Evolutionary conservation across 1,140 invertebrate species (phyloP).

Genomic region (Drosophila rhopaloa): DNA sequence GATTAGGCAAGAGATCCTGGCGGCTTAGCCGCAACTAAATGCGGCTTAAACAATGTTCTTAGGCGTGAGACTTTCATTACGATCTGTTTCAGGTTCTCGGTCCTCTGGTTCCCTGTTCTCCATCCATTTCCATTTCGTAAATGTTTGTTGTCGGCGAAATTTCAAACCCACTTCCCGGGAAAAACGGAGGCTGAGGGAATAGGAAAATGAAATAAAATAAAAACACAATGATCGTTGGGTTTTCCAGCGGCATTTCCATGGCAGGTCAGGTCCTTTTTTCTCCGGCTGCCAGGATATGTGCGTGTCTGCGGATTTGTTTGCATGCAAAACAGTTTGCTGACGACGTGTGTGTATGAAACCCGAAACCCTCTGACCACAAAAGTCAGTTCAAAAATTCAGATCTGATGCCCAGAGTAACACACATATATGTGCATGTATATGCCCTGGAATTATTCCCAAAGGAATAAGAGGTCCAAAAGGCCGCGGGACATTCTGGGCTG

Average conservation of each 20-base stretch:
- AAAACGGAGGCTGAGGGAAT: slow-evolving; percentile 36
- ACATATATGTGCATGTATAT: background rate
- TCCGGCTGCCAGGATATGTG: slow-evolving; percentile 60
- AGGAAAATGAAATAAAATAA: slow-evolving; percentile 1
- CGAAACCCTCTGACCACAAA: slow-evolving; percentile 60
- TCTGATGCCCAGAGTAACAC: background rate
- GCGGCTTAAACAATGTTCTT: slow-evolving; percentile 73
- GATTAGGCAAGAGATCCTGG: slow-evolving; percentile 48
- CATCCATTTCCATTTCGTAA: background rate
- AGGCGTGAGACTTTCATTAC: slow-evolving; percentile 77
- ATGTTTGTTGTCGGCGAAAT: slow-evolving; percentile 58
- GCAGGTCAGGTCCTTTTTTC: slow-evolving; percentile 9
- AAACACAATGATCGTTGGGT: slow-evolving; percentile 39
- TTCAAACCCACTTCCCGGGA: slow-evolving; percentile 66
- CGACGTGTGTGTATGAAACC: slow-evolving; percentile 46
- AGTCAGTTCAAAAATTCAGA: slow-evolving; percentile 36
- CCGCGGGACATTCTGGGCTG: slow-evolving; percentile 55
- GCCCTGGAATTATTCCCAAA: slow-evolving; percentile 3
- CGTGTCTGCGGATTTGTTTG: slow-evolving; percentile 52
- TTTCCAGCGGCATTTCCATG: slow-evolving; percentile 12
- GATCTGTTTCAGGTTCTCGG: slow-evolving; percentile 13
- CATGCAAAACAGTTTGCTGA: slow-evolving; percentile 56
- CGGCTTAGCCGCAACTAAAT: slow-evolving; percentile 74
- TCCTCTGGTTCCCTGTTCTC: background rate
- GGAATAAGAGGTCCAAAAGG: slow-evolving; percentile 23